phyloP scores from a whole-genome alignment of 2,113 vertebrate species.

The Cebidichthys violaceus region DNA sequence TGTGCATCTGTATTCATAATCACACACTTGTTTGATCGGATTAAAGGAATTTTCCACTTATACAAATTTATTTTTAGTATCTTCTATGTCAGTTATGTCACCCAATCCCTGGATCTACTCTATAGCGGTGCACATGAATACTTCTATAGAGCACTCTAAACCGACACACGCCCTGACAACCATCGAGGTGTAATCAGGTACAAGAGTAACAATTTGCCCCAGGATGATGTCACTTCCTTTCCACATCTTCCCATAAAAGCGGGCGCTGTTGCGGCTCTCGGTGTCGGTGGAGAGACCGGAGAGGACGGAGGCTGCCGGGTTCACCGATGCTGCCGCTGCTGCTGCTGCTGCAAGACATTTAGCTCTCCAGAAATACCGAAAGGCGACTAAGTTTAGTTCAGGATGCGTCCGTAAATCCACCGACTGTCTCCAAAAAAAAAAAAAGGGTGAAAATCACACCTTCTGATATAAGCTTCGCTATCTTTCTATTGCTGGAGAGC shows the following conservation, averaged over 20 bases:
- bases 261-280: constrained; percentile 50
- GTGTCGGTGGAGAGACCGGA: constrained; percentile 48
- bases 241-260: constrained; percentile 65
- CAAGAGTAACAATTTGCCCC: neutral
- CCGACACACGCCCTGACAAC: constrained; percentile 49
- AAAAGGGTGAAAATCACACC: neutral
- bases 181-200: constrained; percentile 33
- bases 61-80: neutral
- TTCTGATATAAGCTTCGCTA: constrained; percentile 57
- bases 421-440: neutral
- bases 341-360: constrained; percentile 42
- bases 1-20: neutral
- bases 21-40: neutral
- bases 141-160: neutral
- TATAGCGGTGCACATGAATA: neutral
- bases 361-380: constrained; percentile 71
- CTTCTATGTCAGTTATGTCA: neutral
- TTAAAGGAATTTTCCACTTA: neutral
- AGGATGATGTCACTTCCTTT: constrained; percentile 81
- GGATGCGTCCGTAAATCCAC: constrained; percentile 65
- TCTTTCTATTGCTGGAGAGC: constrained; percentile 67
- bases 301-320: constrained; percentile 43
- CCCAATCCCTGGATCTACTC: neutral
- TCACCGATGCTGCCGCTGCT: constrained; percentile 11
- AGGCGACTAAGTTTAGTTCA: constrained; percentile 59